A percentile compares a stretch with the other conserved stretches of the same genome.
Conservation (phyloP, 2,797 vertebrate species). For the Syngnathus acus region DNA sequence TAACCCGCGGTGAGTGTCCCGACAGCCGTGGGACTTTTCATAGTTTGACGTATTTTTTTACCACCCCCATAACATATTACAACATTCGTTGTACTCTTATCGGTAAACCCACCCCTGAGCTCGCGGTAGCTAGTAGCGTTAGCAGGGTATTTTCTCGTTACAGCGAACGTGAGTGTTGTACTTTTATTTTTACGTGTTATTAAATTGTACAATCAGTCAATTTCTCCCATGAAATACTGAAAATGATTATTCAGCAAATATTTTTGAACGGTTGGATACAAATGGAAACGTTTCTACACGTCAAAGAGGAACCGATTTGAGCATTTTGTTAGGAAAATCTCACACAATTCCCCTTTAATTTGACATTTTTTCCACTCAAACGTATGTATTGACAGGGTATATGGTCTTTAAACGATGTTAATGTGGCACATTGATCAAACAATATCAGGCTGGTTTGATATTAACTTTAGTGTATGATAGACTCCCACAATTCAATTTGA, state of each 20-base stretch:
- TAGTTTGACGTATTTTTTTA: no score
- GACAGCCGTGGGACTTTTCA: neutral
- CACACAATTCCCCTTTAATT: neutral
- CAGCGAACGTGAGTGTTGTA: neutral
- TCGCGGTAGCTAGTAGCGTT: neutral
- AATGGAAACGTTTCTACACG: neutral
- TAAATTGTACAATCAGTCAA: no score
- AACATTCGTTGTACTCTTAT: neutral
- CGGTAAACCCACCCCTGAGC: neutral
- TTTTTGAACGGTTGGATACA: neutral
- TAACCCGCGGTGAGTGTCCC: neutral
- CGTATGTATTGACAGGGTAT: neutral
- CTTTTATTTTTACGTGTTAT: neutral
- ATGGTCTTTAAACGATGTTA: neutral
- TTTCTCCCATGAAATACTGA: no score
- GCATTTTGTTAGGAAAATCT: neutral
- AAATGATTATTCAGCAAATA: neutral
- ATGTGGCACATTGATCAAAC: neutral
- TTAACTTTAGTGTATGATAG: no score
- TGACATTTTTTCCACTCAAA: neutral
- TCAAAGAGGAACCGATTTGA: neutral
- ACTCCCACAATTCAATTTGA: neutral
- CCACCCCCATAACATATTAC: neutral
- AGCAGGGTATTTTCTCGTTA: neutral
- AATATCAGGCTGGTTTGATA: neutral